phyloP scores from a whole-genome alignment of 2,113 vertebrate genomes.

The Bubo blakistoni region DNA sequence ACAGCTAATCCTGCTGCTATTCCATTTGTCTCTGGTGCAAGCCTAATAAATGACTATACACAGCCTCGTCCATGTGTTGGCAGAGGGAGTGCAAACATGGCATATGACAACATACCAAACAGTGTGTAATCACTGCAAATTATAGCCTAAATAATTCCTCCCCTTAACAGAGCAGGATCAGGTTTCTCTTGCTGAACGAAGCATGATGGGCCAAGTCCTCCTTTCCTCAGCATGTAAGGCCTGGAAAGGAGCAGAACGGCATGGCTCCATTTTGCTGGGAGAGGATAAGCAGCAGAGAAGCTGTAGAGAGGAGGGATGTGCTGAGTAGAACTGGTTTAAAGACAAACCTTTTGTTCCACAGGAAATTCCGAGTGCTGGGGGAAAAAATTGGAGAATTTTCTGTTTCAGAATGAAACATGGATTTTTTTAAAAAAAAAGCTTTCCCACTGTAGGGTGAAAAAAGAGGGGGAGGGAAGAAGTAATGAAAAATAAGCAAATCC shows the following conservation, averaged over 20 bases:
- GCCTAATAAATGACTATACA: constrained; percentile 14
- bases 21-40: constrained; percentile 36
- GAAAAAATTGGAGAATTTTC: not conserved
- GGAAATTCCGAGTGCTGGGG: not conserved
- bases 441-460: not conserved
- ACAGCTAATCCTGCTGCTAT: constrained; percentile 38
- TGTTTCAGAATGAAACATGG: not conserved
- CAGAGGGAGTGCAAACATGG: constrained; percentile 53
- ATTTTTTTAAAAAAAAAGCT: not conserved
- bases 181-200: not conserved
- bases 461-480: not conserved
- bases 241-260: not conserved
- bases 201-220: not conserved
- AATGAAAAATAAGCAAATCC: constrained; percentile 2
- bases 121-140: constrained; percentile 49
- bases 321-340: not conserved
- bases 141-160: constrained; percentile 46
- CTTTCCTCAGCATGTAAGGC: not conserved
- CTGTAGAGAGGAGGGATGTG: constrained; percentile 1
- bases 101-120: constrained; percentile 47
- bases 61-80: constrained; percentile 46
- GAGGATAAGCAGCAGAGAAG: not conserved
- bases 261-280: not conserved
- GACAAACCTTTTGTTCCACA: not conserved
- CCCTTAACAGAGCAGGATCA: not conserved